A percentile compares a stretch with the other conserved stretches of the same genome.
These are phyloP conservation scores for Chrysotoxum bicinctum DNA, from an alignment of 2,888 invertebrate species.

Conservation along the genomic window DNA sequence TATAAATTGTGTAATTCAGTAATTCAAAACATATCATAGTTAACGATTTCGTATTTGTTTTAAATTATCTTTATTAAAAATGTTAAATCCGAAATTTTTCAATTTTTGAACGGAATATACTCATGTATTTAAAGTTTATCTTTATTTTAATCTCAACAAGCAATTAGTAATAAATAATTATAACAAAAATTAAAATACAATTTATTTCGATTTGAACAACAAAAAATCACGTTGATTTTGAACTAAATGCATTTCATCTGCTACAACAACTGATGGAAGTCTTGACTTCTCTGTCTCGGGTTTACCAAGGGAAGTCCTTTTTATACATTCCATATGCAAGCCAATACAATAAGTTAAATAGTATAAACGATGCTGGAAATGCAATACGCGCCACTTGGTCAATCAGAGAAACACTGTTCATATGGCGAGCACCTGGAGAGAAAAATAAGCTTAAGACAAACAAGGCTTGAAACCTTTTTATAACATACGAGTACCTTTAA, in stretches of 20 bases:
- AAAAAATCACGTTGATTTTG: conserved; percentile 46
- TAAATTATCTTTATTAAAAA: not conserved
- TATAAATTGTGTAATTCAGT: no score
- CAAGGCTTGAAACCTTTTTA: no score
- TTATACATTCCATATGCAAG: conserved; percentile 90
- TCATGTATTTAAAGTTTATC: not conserved
- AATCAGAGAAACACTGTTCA: conserved; percentile 93
- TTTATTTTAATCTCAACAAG: conserved; percentile 7
- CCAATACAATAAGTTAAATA: conserved; percentile 96
- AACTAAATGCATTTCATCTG: conserved; percentile 63
- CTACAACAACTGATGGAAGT: conserved; percentile 25
- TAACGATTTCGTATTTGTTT: not conserved
- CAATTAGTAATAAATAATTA: not conserved
- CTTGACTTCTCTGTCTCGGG: conserved; percentile 71
- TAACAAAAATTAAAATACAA: conserved; percentile 7
- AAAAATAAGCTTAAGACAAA: not conserved
- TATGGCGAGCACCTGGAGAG: conserved; percentile 83
- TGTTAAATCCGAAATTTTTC: not conserved
- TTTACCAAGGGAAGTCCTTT: conserved; percentile 79
- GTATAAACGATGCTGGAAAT: conserved; percentile 92
- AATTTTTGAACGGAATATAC: not conserved
- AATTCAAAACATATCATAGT: no score
- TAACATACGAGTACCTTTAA: conserved; percentile 74
- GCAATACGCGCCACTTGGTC: conserved; percentile 91
- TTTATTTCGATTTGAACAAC: conserved; percentile 17